Percentiles rank a stretch among this genome's conserved stretches.
Conservation (phyloP, 2,888 invertebrate genomes). For the Aleiodes alternator region DNA sequence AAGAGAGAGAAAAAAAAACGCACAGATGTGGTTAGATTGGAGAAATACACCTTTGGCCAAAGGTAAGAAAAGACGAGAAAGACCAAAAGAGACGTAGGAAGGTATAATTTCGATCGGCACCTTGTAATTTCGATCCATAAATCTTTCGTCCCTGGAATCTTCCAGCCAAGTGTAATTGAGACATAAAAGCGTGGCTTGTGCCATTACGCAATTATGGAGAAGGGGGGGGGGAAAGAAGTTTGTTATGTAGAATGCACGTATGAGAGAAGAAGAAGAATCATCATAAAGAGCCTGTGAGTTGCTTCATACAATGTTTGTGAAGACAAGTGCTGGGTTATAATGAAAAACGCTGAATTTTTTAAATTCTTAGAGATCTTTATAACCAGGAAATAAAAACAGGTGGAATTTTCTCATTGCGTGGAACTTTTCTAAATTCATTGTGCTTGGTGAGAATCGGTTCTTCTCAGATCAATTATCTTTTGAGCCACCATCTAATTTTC, state of each 20-base stretch:
- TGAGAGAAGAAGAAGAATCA: background rate
- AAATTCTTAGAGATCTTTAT: no score
- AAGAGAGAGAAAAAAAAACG: background rate
- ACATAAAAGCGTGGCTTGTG: constrained; percentile 61
- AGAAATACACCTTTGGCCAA: constrained; percentile 16
- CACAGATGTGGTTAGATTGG: constrained; percentile 12
- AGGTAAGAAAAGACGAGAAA: constrained; percentile 23
- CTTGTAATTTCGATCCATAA: constrained; percentile 62
- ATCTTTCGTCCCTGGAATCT: constrained; percentile 58
- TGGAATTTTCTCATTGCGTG: no score
- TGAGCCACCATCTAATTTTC: no score
- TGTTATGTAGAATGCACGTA: constrained; percentile 24
- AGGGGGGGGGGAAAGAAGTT: background rate
- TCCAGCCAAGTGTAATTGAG: constrained; percentile 59
- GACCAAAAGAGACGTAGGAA: constrained; percentile 53
- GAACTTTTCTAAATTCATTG: no score
- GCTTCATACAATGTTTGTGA: background rate
- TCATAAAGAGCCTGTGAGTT: background rate
- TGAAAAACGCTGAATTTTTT: no score
- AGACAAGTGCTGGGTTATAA: no score
- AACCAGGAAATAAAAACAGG: no score
- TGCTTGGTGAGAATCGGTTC: no score
- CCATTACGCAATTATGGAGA: constrained; percentile 56
- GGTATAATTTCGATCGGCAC: constrained; percentile 62
- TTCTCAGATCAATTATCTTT: no score